Percentiles rank a stretch among this genome's conserved stretches.
These are phyloP conservation scores for Gorsachius goisagi DNA, from an alignment of 2,113 vertebrate genomes.

Conservation along the genomic window DNA sequence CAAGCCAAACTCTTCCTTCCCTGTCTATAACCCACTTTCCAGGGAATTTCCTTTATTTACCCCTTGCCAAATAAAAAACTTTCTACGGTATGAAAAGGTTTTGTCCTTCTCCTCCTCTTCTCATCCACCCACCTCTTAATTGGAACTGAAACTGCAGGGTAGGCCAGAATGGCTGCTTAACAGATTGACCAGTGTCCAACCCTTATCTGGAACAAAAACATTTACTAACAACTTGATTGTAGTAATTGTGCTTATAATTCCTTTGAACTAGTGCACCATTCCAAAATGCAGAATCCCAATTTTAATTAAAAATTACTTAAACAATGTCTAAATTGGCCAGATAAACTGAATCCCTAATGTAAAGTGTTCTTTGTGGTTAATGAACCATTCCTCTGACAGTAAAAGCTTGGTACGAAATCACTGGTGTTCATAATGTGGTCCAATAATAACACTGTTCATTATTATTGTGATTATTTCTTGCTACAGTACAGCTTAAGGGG, in stretches of 20 bases:
- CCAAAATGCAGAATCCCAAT: slow-evolving; percentile 17
- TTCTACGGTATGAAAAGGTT: background rate
- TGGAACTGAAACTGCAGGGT: background rate
- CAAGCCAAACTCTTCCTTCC: slow-evolving; percentile 3
- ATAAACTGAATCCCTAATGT: slow-evolving; percentile 39
- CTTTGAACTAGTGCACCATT: background rate
- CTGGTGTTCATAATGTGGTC: slow-evolving; percentile 29
- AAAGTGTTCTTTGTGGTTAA: slow-evolving; percentile 48
- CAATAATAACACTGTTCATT: slow-evolving; percentile 36
- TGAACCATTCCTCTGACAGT: slow-evolving; percentile 31
- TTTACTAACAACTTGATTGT: background rate
- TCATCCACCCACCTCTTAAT: background rate
- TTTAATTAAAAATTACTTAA: slow-evolving; percentile 67
- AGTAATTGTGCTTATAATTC: slow-evolving; percentile 9
- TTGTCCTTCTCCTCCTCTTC: background rate
- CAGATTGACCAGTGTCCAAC: background rate
- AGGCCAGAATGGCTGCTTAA: background rate
- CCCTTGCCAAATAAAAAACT: background rate
- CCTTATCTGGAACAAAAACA: slow-evolving; percentile 8
- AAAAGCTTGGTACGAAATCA: slow-evolving; percentile 13
- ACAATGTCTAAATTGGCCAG: slow-evolving; percentile 44
- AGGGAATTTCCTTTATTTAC: background rate
- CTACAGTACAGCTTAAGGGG: background rate
- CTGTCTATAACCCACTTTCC: background rate
- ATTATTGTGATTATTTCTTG: slow-evolving; percentile 42